These are phyloP conservation scores for Orestias chungarensis DNA, from an alignment of 2,797 vertebrate species.

Conservation along the genomic window DNA sequence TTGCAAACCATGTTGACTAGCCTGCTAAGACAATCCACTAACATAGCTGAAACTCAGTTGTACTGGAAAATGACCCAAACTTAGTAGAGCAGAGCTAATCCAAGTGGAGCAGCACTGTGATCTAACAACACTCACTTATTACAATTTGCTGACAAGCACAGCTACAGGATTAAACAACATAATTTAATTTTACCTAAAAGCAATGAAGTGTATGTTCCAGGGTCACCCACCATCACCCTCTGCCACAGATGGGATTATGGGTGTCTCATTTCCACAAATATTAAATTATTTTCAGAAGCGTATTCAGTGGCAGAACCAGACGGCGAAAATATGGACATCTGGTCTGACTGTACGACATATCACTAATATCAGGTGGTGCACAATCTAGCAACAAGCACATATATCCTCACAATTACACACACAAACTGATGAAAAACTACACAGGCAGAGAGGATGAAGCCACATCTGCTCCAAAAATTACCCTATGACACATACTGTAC, in stretches of 20 bases:
- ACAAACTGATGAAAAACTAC: conserved; percentile 5
- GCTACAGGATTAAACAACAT: conserved; percentile 15
- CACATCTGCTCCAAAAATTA: conserved; percentile 25
- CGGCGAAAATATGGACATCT: conserved; percentile 66
- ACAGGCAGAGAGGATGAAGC: conserved; percentile 11
- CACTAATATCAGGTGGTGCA: conserved; percentile 58
- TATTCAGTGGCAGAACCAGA: conserved; percentile 55
- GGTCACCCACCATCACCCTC: not conserved
- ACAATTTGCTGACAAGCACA: not conserved
- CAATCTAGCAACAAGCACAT: conserved; percentile 31
- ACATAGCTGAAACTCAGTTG: no score
- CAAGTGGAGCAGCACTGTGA: no score
- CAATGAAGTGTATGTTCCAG: conserved; percentile 12
- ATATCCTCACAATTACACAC: conserved; percentile 1
- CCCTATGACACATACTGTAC: not conserved
- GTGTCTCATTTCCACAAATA: conserved; percentile 65
- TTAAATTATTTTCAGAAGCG: conserved; percentile 49
- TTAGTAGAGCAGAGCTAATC: no score
- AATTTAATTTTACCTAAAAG: conserved; percentile 26
- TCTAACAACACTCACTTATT: not conserved
- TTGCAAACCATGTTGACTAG: no score
- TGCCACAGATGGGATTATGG: conserved; percentile 55
- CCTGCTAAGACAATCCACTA: no score
- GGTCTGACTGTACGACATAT: conserved; percentile 58
- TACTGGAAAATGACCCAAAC: no score